Evolutionary conservation across 2,888 invertebrate genomes (phyloP), one percentile per base, ranked within the genome.

Genomic region (Trichopria drosophilae): DNA sequence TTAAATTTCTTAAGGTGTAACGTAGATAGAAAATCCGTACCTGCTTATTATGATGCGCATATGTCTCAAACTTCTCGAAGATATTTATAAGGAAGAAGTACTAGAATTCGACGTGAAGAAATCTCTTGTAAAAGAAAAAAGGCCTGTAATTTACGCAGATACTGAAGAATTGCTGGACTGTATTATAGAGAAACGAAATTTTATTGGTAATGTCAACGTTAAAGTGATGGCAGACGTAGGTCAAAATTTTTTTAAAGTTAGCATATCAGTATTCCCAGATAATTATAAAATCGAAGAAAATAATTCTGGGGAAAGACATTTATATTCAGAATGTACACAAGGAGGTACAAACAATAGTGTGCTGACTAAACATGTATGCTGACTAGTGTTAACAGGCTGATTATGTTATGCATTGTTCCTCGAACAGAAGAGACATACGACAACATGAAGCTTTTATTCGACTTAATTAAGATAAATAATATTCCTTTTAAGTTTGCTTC

Each of bases 41-140:
- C 31, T 31, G 31, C 31, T 31, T n/a, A 31, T 31, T n/a, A 31
- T 31, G 31, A 31, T 16, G 7, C 31, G 31, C 31, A 31, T 5
- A 31, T 31, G 31, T 6, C 31, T 31, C 3, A 31, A n/a, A 31
- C 15, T 31, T 31, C 31, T 31, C 31, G 31, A 31, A 4, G 12
- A 31, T 6, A 4, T 12, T 28, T 28, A 28, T 28, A 28, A 28
- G 6, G 28, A 28, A 28, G 28, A 28, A 28, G 28, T 28, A 28
- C 28, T 28, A 29, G 29, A 31, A 31, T 31, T 31, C 31, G 31
- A 31, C 7, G 31, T 31, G 6, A 31, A 31, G 18, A 31, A 9
- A 6, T 31, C 4, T 31, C 6, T 9, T 31, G 7, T 18, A 5
- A 31, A 31, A 31, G 15, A 31, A n/a, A n/a, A n/a, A n/a, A n/a